Conservation (phyloP, 1,140 invertebrate species). For the Magallana ariakensis region DNA sequence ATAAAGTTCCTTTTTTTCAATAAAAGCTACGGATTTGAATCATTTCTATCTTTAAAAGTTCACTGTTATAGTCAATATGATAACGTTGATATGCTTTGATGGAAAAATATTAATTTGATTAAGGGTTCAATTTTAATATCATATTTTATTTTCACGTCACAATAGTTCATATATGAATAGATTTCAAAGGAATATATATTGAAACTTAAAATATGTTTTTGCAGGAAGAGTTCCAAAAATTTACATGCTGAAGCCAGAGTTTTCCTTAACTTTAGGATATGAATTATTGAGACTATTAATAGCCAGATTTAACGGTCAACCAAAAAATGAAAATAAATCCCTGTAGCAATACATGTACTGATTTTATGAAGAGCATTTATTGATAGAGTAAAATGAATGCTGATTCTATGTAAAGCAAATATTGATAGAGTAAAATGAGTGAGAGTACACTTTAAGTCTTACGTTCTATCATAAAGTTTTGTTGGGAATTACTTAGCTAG, state of each 20-base stretch:
- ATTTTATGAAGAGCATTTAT: background rate
- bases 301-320: constrained; percentile 53
- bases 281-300: constrained; percentile 67
- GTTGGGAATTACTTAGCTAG: background rate
- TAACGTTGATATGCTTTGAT: background rate
- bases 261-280: constrained; percentile 71
- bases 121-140: too few relatives aligned
- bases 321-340: constrained; percentile 53
- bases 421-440: background rate
- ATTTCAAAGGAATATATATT: too few relatives aligned
- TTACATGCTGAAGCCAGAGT: constrained; percentile 71
- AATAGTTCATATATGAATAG: too few relatives aligned
- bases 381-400: background rate
- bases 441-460: background rate
- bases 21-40: background rate
- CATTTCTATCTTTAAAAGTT: background rate
- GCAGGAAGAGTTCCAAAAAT: constrained; percentile 72
- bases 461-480: background rate
- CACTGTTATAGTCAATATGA: background rate
- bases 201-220: constrained; percentile 28
- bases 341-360: background rate
- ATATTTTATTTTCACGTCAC: too few relatives aligned
- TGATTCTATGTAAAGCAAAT: background rate
- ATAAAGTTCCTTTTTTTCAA: too few relatives aligned
- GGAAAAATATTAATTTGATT: too few relatives aligned